Evolutionary conservation across 1,140 invertebrate genomes (phyloP).

Genomic region (Polyergus mexicanus): DNA sequence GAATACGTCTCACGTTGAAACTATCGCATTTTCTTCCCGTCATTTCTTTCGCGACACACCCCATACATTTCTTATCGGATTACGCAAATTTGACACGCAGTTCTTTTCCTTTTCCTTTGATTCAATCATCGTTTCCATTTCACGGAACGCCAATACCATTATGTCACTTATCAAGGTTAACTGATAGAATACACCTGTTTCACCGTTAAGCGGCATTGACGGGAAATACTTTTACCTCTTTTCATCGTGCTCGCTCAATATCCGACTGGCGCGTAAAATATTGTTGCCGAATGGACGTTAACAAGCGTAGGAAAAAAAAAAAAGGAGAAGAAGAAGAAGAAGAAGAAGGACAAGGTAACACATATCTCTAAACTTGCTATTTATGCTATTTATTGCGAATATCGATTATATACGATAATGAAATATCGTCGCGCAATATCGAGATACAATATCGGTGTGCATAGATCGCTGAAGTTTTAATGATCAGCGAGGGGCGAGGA

Average conservation of each 20-base stretch:
- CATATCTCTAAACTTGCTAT: not conserved
- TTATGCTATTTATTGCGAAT: not conserved
- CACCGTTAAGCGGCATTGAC: slow-evolving; percentile 23
- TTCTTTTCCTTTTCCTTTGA: too few species aligned
- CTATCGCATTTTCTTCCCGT: not conserved
- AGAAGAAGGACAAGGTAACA: not conserved
- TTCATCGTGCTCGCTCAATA: slow-evolving; percentile 12
- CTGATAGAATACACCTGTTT: slow-evolving; percentile 22
- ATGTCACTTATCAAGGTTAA: slow-evolving; percentile 6
- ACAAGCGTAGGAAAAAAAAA: not conserved
- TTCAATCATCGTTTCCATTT: too few species aligned
- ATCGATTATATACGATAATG: slow-evolving; percentile 14
- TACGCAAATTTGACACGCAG: too few species aligned
- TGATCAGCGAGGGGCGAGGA: not conserved
- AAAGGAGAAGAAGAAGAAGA: too few species aligned
- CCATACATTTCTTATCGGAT: slow-evolving; percentile 10
- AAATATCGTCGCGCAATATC: not conserved
- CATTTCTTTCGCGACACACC: not conserved
- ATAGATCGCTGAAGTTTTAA: slow-evolving; percentile 37
- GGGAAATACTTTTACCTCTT: slow-evolving; percentile 18
- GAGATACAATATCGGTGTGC: slow-evolving; percentile 1
- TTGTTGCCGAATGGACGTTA: not conserved
- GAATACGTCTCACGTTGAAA: not conserved
- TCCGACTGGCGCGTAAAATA: slow-evolving; percentile 38
- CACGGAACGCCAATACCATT: too few species aligned